These are phyloP conservation scores for Apostichopus japonicus DNA, from an alignment of 35 echinoderm and acorn worm species.

Conservation along the genomic window DNA sequence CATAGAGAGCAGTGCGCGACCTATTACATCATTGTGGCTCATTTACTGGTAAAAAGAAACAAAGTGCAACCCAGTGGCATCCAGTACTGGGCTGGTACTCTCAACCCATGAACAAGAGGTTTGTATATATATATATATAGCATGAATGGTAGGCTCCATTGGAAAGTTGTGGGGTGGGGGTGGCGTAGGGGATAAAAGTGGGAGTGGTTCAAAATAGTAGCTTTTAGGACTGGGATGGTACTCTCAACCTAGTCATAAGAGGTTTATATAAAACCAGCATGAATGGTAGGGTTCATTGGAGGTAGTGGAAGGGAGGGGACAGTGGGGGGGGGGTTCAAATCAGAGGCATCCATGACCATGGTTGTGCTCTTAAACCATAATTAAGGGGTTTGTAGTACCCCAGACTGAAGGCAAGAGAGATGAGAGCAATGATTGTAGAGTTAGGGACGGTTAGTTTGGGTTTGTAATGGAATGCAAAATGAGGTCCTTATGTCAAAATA, in stretches of 20 bases:
- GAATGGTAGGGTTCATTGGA: too few species aligned
- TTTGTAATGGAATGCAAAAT: too few species aligned
- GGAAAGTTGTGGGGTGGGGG: too few species aligned
- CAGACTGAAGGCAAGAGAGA: too few species aligned
- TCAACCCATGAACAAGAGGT: conserved; percentile 85
- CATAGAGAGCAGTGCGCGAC: conserved; percentile 66
- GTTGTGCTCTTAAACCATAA: conserved; percentile 83
- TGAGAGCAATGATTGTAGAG: too few species aligned
- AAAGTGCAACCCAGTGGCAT: conserved; percentile 89
- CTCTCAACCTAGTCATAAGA: conserved; percentile 77
- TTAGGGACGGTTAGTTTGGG: too few species aligned
- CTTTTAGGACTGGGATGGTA: conserved; percentile 94
- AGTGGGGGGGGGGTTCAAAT: too few species aligned
- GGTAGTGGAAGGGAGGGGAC: too few species aligned
- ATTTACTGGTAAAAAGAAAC: conserved; percentile 89
- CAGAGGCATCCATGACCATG: conserved; percentile 89
- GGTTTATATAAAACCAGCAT: conserved; percentile 33
- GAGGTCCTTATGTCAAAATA: too few species aligned
- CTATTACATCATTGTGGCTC: conserved; percentile 80
- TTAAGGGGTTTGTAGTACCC: conserved; percentile 40
- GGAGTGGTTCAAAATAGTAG: conserved; percentile 35
- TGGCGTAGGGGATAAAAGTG: too few species aligned
- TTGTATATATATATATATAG: neutral
- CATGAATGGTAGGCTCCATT: too few species aligned
- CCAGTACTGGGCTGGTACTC: conserved; percentile 95